Base-by-base conservation (phyloP, 2,113 vertebrate genomes). In the Pseudonaja textilis region DNA sequence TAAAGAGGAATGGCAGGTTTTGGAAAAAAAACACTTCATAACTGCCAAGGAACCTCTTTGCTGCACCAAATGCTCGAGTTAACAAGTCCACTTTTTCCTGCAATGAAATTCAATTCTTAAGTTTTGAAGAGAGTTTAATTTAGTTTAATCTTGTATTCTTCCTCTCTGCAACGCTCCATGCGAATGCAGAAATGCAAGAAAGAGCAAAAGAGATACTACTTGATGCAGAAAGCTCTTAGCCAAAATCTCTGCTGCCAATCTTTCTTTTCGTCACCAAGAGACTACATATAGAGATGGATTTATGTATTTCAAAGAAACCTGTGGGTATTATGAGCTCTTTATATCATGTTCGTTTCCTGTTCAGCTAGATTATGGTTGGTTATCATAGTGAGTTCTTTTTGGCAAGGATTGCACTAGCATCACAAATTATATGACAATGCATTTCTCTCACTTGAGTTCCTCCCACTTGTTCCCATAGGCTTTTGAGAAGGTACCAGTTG, bases 381-480 rank as follows among this genome's bases (percentile, higher is more conserved):
- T 94, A 93, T 95, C 64, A 20, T 52, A 90, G 54, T 69, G 90
- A 94, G 93, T 98, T 98, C 96, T 97, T 97, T 97, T 97, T 95
- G 97, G 97, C 97, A 97, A 96, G 96, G 92, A 92, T 74, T 90
- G 97, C 98, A 98, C 98, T 98, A 98, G 96, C 97, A 95, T 96
- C 97, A 95, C 50, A 88, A n/a, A 23, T 34, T 12, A 39, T 88
- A 50, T 18, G 12, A n/a, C 11, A 47, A 45, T 26, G 1, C 34
- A 42, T 23, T 85, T 45, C 34, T 39, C 42, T 26, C 87, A 26
- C 23, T 34, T 39, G n/a, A 34, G 2, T 54, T 61, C 47, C 69
- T 74, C 47, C 18, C 47, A 7, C 56, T 42, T 29, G 34, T 61
- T 5, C 12, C 94, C 90, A 91, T 96, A 1, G 54, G 91, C 95